Evolutionary conservation across 2,113 vertebrate species (phyloP), one percentile per base, ranked within the genome.

Genomic region (Oceanites oceanicus): DNA sequence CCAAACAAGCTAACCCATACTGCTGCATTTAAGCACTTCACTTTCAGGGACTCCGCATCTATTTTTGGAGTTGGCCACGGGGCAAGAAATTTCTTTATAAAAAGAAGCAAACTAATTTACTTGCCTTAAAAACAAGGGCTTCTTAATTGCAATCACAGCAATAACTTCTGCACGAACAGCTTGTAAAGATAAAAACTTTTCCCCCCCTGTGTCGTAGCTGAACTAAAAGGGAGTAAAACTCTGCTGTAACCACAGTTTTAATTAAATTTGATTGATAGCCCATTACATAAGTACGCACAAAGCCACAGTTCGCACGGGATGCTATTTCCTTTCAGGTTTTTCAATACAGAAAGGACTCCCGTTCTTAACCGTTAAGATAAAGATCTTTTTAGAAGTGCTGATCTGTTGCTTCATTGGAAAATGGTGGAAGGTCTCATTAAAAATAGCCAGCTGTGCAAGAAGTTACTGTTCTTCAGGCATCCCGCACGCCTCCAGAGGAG

Each of bases 211-310:
- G 26, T 21, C 2, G 1, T 4, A 63, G 73, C 19, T 81, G 26
- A 80, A 89, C n/a, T 77, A 52, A 66, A 70, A 86, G 30, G 55
- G 32, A 91, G 79, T 42, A 45, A 94, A 96, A 94, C 26, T 42
- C 74, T 1, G 0, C 14, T 16, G 2, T 72, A 66, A 91, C 4
- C 40, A 30, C 34, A 62, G 49, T 76, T 91, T 97, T 94, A 96
- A 95, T 95, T 94, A 96, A 94, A 65, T 88, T 29, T 93, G 82
- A 95, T 25, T 89, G 88, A 93, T 81, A 86, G 70, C 55, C 30
- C 63, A 74, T 21, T 86, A 36, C 73, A 17, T 38, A 91, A 85
- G 76, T 10, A 89, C 11, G 50, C 90, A 93, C 58, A 49, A 16
- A 36, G 74, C 91, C 82, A 65, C 40, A 58, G 61, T 8, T 86